phyloP scores from a whole-genome alignment of 2,113 vertebrate species.

The Lagopus muta region DNA sequence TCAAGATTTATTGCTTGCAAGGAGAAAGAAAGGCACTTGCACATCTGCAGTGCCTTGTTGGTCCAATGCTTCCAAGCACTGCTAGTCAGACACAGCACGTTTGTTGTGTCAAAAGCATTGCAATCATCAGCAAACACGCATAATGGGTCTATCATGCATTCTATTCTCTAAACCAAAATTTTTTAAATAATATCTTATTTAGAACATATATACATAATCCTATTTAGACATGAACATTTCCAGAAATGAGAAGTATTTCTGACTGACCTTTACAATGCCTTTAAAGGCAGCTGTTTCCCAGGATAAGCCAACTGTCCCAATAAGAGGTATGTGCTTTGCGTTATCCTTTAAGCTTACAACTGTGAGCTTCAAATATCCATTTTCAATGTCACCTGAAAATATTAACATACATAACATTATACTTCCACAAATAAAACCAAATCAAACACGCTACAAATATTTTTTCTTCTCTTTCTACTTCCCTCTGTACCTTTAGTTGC shows the following conservation, averaged over 20 bases:
- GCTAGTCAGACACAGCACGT: background rate
- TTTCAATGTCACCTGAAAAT: slow-evolving; percentile 75
- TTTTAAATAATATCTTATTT: background rate
- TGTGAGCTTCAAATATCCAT: slow-evolving; percentile 75
- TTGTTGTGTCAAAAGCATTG: background rate
- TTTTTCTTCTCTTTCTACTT: background rate
- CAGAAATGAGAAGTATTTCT: background rate
- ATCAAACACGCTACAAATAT: background rate
- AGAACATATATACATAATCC: background rate
- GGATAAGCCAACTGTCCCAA: slow-evolving; percentile 72
- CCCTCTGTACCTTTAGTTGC: background rate
- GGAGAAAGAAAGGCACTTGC: background rate
- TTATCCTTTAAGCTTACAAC: slow-evolving; percentile 71
- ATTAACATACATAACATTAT: background rate
- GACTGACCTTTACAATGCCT: slow-evolving; percentile 79
- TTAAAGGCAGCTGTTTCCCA: slow-evolving; percentile 75
- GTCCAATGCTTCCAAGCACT: background rate
- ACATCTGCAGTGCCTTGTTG: background rate
- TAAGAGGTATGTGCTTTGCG: slow-evolving; percentile 73
- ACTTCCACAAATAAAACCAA: background rate
- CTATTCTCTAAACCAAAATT: background rate
- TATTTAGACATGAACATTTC: background rate
- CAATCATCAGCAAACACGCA: background rate
- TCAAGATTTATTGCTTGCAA: background rate
- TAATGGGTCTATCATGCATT: background rate